Percentiles rank a stretch among this genome's conserved stretches.
Evolutionary conservation across 2,797 vertebrate species (phyloP).

Genomic region (Pachyuromys duprasi): DNA sequence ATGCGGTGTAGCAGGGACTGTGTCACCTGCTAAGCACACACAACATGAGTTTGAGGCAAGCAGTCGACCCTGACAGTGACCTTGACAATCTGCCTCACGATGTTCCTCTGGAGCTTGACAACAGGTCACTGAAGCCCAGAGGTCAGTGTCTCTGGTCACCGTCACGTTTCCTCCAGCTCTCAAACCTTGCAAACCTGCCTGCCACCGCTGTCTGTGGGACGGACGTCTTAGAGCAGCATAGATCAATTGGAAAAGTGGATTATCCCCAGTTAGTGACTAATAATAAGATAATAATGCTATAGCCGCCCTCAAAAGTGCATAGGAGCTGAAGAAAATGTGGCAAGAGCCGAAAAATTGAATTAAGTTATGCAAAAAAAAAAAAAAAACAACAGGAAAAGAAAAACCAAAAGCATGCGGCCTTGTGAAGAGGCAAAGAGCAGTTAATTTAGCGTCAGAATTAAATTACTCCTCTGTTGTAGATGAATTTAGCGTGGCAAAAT

Average conservation of each 20-base stretch:
- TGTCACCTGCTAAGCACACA: not conserved
- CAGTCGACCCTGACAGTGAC: not conserved
- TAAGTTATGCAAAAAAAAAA: conserved; percentile 63
- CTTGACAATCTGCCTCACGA: not conserved
- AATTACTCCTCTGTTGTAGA: conserved; percentile 71
- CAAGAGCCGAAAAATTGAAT: conserved; percentile 73
- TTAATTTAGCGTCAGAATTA: conserved; percentile 77
- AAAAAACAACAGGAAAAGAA: not conserved
- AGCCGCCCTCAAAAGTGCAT: conserved; percentile 41
- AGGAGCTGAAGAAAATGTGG: conserved; percentile 64
- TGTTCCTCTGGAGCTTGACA: not conserved
- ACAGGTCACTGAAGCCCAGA: not conserved
- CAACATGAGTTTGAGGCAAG: not conserved
- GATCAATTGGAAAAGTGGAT: conserved; percentile 77
- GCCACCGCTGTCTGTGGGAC: not conserved
- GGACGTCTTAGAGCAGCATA: conserved; percentile 45
- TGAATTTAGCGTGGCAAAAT: conserved; percentile 45
- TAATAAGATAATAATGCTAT: conserved; percentile 70
- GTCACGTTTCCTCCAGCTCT: not conserved
- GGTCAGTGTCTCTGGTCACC: not conserved
- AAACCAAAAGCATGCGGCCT: conserved; percentile 50
- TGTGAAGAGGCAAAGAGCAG: conserved; percentile 66
- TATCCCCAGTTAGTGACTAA: conserved; percentile 69
- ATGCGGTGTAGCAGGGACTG: not conserved
- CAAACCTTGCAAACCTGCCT: not conserved